Base-by-base conservation (phyloP, 2,888 invertebrate species). In the Subacronicta megacephala region DNA sequence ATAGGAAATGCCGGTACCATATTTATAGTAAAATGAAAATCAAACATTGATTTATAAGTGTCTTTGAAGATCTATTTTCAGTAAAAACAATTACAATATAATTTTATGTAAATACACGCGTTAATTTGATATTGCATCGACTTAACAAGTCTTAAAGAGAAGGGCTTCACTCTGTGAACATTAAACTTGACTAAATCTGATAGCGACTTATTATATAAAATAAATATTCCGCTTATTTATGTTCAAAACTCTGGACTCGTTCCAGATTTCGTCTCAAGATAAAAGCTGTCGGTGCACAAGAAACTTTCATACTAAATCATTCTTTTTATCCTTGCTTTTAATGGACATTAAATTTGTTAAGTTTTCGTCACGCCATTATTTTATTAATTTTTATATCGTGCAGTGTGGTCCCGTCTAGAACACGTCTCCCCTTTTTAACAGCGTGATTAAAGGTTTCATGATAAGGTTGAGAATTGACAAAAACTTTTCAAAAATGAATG, bases 121-220 rank as follows among this genome's bases (percentile, higher is more conserved):
- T 33, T 20, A 45, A 18, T 20, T 26, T 18, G 9, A 33, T 10
- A 16, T 18, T 20, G 20, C 16, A 50, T 62, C 20, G 20, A 37
- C 18, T 66, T 15, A 7, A 41, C 31, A 57, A 50, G 18, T 58
- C 26, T 46, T 68, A 41, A 62, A 37, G 23, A 62, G 47, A 31
- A 36, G 17, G 9, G 54, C 10, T 26, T 61, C 23, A 31, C 26
- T 26, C 10, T 26, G 13, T 44, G 33, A 49, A 33, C 36, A 44
- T 67, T 53, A 74, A 70, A 59, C 23, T 81, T 77, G 57, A 66
- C 75, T 73, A 80, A 85, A 83, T 82, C 79, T 78, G 64, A 71
- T 71, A 75, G 81, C 70, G 80, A 81, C 81, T 83, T 80, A 81
- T 82, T 77, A 78, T 79, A 78, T 75, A 83, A 84, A 82, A 83